A percentile compares a stretch with the other conserved stretches of the same genome.
These are phyloP conservation scores for Dilophus febrilis DNA, from an alignment of 2,888 invertebrate genomes.

Conservation along the genomic window DNA sequence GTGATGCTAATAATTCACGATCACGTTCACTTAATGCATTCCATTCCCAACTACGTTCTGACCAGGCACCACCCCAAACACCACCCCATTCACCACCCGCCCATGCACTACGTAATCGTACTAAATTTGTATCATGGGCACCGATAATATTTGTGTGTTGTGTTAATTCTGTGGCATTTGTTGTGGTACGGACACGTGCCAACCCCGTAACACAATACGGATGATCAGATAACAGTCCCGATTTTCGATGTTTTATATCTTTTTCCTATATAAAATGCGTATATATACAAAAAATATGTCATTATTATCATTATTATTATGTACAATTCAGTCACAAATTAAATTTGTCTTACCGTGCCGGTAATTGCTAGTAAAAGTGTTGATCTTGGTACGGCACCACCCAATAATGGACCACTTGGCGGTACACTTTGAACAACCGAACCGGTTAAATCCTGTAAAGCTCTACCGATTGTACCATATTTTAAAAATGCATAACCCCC, in stretches of 20 bases:
- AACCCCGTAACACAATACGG: constrained; percentile 56
- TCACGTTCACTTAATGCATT: constrained; percentile 43
- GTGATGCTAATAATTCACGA: constrained; percentile 42
- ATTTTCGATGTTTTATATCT: constrained; percentile 33
- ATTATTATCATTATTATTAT: background rate
- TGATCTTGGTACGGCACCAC: constrained; percentile 52
- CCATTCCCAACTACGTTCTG: constrained; percentile 52
- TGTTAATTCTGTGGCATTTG: constrained; percentile 8
- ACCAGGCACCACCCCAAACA: constrained; percentile 57
- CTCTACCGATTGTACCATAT: constrained; percentile 46
- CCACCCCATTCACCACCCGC: constrained; percentile 35
- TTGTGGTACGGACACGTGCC: constrained; percentile 40
- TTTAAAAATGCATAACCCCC: constrained; percentile 50
- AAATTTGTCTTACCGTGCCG: constrained; percentile 32
- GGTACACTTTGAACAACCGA: constrained; percentile 54
- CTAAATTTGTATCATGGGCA: constrained; percentile 39
- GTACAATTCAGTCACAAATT: background rate
- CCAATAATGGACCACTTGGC: constrained; percentile 27
- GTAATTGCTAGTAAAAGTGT: constrained; percentile 50
- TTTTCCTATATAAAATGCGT: constrained; percentile 10
- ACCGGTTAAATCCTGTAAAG: constrained; percentile 55
- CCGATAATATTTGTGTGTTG: constrained; percentile 8
- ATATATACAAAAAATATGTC: background rate
- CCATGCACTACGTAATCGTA: constrained; percentile 43
- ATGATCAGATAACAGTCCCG: constrained; percentile 47